Base-by-base conservation (phyloP, 2,888 invertebrate genomes). In the Caenorhabditis wallacei region DNA sequence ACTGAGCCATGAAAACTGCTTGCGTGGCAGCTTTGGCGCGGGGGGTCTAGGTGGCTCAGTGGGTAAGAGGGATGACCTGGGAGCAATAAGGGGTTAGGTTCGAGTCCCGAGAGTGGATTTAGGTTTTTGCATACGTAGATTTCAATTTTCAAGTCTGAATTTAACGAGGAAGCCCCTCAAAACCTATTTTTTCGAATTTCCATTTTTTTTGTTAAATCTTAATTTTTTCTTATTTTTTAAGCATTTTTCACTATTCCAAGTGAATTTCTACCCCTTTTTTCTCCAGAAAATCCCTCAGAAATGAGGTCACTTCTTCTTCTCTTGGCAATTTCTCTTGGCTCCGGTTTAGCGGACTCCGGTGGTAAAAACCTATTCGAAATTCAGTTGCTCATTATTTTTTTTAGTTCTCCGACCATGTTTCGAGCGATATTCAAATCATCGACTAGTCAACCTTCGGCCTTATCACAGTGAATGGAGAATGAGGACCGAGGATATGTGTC, bases 401-500 rank as follows among this genome's bases (percentile, higher is more conserved):
- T 18, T 80, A 90, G 90, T 84, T 16, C 81, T 91, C 22, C 87
- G 90, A 61, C 91, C 89, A n/a, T 91, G 91, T 72, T 91, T 91
- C 84, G 91, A 91, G 64, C 82, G 90, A 24, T 91, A 90, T 80
- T 83, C 88, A 18, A 87, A 88, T 48, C 85, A 88, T 70, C 88
- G 89, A 35, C 78, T 91, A 1, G 84, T 87, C 20, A 85, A 88
- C 56, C 82, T 88, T 16, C 72, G 76, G 53, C 91, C 91, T 13
- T 91, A 89, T 70, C 91, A 90, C 69, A 88, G 88, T 72, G 91
- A 91, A 64, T 89, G 88, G 87, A 80, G 90, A 24, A 90, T 91
- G 90, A 84, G 71, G 22, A 81, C 84, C 13, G 91, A 90, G 61
- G 91, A 91, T 56, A 84, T 85, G 53, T 91, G 91, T 64, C 84